phyloP scores from a whole-genome alignment of 2,113 vertebrate genomes.

The Tylochromis polylepis region DNA sequence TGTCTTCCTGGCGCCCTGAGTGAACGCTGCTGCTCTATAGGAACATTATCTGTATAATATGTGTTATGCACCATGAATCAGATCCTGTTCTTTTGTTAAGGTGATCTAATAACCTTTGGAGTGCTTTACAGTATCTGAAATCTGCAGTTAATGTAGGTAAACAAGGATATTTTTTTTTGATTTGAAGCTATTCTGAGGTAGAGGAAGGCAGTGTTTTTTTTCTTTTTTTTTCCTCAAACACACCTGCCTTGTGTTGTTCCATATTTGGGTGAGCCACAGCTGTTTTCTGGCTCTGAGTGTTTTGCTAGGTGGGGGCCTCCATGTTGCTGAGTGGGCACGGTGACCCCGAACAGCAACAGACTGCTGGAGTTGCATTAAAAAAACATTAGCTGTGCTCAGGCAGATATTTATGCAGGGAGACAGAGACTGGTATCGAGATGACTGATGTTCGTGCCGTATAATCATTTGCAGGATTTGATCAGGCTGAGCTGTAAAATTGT shows the following conservation, averaged over 20 bases:
- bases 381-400: conserved; percentile 12
- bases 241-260: neutral
- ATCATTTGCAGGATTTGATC: neutral
- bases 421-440: neutral
- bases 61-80: neutral
- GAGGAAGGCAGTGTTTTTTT: neutral
- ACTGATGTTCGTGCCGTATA: neutral
- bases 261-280: neutral
- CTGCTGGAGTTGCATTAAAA: neutral
- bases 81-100: neutral
- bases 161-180: neutral
- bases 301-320: neutral
- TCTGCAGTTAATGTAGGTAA: neutral
- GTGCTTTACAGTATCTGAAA: neutral
- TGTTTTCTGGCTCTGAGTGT: neutral
- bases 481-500: neutral
- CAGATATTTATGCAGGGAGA: conserved; percentile 7
- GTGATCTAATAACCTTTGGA: neutral
- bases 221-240: neutral
- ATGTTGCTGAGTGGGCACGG: neutral
- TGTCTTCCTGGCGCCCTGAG: neutral
- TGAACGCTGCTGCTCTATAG: accelerated
- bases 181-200: neutral
- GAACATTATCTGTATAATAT: neutral
- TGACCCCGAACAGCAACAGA: neutral